Conservation (phyloP, 2,888 invertebrate genomes). For the Andrena camellia region DNA sequence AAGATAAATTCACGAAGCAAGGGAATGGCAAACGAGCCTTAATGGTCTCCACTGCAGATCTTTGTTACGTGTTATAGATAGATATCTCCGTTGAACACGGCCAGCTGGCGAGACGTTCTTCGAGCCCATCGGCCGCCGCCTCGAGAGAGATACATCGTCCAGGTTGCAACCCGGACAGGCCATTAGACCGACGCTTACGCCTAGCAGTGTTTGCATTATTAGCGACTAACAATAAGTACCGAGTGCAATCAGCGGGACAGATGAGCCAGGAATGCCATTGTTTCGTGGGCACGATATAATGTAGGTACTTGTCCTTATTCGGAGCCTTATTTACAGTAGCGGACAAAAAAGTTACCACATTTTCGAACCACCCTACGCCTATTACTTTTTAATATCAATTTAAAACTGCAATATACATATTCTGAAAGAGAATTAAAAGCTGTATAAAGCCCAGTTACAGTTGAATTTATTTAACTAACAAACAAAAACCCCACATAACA, state of each 20-base stretch:
- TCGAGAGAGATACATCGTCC: conserved; percentile 55
- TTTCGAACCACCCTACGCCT: no score
- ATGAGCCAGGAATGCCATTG: conserved; percentile 68
- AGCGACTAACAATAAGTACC: conserved; percentile 50
- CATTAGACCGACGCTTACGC: conserved; percentile 62
- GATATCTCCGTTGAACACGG: conserved; percentile 32
- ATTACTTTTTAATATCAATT: no score
- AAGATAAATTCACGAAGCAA: conserved; percentile 52
- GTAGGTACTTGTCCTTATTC: no score
- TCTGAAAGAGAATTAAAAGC: no score
- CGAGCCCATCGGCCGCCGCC: conserved; percentile 41
- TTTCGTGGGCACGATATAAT: not conserved
- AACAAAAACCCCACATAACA: no score
- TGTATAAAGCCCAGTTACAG: no score
- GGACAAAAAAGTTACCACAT: no score
- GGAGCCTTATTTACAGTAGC: no score
- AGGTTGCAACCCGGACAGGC: conserved; percentile 57
- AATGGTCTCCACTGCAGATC: conserved; percentile 47
- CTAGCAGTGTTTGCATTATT: conserved; percentile 61
- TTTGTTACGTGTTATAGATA: conserved; percentile 53
- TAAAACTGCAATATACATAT: no score
- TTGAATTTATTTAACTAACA: no score
- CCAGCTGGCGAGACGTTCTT: not conserved
- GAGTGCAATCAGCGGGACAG: conserved; percentile 68
- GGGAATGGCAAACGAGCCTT: conserved; percentile 57